These are phyloP conservation scores for Ranitomeya variabilis DNA, from an alignment of 2,113 vertebrate genomes.

Conservation along the genomic window DNA sequence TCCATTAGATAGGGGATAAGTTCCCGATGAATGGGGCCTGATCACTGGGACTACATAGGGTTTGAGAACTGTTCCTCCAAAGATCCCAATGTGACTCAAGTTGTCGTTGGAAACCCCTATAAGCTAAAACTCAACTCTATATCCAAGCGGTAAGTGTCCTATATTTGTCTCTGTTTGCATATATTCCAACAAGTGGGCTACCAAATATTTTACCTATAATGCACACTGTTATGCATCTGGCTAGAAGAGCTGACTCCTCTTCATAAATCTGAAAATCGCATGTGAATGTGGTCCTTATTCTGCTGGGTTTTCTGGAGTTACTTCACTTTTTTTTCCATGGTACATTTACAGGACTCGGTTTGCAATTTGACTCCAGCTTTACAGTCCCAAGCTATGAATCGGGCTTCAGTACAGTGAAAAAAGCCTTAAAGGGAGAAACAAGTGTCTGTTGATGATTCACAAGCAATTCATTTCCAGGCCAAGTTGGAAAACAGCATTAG, in stretches of 20 bases:
- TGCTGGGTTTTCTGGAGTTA: conserved; percentile 14
- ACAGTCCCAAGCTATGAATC: conserved; percentile 47
- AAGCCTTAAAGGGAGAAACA: conserved; percentile 54
- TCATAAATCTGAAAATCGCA: conserved; percentile 40
- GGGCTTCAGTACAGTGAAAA: conserved; percentile 43
- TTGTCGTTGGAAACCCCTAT: too few relatives aligned
- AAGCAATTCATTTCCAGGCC: conserved; percentile 37
- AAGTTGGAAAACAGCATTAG: conserved; percentile 43
- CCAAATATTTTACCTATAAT: conserved; percentile 17
- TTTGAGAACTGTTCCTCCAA: too few relatives aligned
- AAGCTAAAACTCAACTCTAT: neutral
- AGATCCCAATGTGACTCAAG: too few relatives aligned
- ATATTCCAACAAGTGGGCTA: neutral
- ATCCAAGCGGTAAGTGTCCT: neutral
- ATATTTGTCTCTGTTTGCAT: neutral
- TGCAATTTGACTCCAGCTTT: conserved; percentile 51
- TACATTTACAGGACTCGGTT: conserved; percentile 34
- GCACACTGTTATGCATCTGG: conserved; percentile 30
- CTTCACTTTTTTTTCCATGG: conserved; percentile 48
- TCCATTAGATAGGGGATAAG: too few relatives aligned
- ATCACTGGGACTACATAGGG: too few relatives aligned
- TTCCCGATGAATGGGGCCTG: too few relatives aligned
- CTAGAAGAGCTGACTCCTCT: neutral
- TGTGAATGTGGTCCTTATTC: conserved; percentile 52
- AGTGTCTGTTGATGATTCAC: conserved; percentile 58